phyloP scores from a whole-genome alignment of 37 sponge, comb jelly and placozoan species.

The Cliona cf. orientalis region DNA sequence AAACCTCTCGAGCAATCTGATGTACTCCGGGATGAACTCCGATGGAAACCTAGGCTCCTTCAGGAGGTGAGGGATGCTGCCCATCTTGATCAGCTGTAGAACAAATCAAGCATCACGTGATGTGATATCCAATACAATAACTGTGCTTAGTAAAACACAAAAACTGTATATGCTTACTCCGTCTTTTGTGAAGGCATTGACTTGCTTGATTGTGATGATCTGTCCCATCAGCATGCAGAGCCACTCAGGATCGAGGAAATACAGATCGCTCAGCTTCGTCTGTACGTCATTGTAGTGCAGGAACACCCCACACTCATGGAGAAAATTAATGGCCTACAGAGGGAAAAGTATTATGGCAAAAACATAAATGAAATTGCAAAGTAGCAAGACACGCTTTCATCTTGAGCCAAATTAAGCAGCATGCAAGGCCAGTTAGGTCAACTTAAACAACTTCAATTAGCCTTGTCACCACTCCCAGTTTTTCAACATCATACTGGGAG shows the following conservation, averaged over 20 bases:
- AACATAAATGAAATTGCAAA: not conserved
- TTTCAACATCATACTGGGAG: too few relatives aligned
- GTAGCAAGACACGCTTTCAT: too few relatives aligned
- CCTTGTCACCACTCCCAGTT: too few relatives aligned
- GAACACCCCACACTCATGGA: constrained; percentile 84
- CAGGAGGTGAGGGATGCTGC: constrained; percentile 27
- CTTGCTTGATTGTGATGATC: constrained; percentile 73
- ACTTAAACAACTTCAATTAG: not conserved
- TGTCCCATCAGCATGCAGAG: constrained; percentile 81
- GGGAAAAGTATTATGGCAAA: not conserved
- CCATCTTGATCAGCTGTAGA: constrained; percentile 23
- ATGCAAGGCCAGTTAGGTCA: not conserved
- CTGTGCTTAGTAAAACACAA: not conserved
- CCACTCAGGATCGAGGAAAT: constrained; percentile 90
- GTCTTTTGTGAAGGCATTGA: constrained; percentile 27
- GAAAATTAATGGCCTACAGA: constrained; percentile 75
- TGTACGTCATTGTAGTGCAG: constrained; percentile 79
- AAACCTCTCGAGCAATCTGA: constrained; percentile 73
- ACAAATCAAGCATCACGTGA: too few relatives aligned
- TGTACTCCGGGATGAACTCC: constrained; percentile 62
- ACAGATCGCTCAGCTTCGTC: constrained; percentile 75
- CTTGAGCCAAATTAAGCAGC: not conserved
- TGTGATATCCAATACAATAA: too few relatives aligned
- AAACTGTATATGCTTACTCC: constrained; percentile 51
- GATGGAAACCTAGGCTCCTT: constrained; percentile 62